Evolutionary conservation across 2,113 vertebrate species (phyloP).

Genomic region (Bubo scandiacus): DNA sequence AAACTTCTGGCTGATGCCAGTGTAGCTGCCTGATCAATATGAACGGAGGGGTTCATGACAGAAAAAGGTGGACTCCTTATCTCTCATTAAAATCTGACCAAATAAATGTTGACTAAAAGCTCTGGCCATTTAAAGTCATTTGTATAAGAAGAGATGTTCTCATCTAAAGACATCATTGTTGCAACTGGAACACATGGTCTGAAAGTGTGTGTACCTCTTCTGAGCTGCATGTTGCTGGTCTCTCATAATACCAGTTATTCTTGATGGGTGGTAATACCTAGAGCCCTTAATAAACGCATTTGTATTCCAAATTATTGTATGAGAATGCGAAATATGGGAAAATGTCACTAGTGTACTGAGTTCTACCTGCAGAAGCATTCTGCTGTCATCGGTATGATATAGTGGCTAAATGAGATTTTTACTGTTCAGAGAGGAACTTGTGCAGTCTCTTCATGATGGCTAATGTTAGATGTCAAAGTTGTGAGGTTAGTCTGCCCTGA

Average conservation of each 20-base stretch:
- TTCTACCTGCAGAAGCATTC: neutral
- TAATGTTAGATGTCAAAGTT: neutral
- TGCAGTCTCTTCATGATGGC: neutral
- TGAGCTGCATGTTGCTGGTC: neutral
- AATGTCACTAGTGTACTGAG: neutral
- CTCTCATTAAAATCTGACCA: neutral
- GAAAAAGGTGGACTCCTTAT: neutral
- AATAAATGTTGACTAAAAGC: neutral
- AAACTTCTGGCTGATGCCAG: neutral
- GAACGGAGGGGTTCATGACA: neutral
- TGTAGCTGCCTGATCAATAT: neutral
- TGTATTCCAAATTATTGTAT: neutral
- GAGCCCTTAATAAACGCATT: neutral
- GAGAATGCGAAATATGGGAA: neutral
- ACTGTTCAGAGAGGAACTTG: neutral
- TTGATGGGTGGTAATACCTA: neutral
- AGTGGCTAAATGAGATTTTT: neutral
- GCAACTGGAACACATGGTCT: accelerated
- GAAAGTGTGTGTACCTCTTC: neutral
- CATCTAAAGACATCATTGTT: neutral
- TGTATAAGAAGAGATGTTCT: neutral
- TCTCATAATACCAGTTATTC: neutral
- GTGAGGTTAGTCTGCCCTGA: neutral
- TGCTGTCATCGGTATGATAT: accelerated
- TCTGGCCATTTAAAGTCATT: neutral